phyloP scores from a whole-genome alignment of 2,797 vertebrate genomes.

The Cottoperca gobio region DNA sequence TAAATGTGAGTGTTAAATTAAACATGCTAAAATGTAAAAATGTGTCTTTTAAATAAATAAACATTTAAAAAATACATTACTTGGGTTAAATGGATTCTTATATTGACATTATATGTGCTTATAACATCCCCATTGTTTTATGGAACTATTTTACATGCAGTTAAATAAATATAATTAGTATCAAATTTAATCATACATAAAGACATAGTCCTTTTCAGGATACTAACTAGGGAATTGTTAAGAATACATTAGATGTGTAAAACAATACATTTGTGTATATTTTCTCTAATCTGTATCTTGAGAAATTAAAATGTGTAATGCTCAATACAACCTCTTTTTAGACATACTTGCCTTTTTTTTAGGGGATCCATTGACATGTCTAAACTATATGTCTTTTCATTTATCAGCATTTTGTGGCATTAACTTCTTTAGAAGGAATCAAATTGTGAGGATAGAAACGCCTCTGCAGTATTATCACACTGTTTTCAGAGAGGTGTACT shows the following conservation, averaged over 20 bases:
- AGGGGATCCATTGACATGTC: not conserved
- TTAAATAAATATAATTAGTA: not conserved
- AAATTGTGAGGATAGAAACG: not conserved
- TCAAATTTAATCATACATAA: not conserved
- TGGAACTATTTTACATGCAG: not conserved
- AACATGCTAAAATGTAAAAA: not conserved
- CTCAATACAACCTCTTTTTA: not conserved
- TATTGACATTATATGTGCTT: no score
- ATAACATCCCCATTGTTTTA: not conserved
- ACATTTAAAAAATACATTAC: not conserved
- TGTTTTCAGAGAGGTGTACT: constrained; percentile 56
- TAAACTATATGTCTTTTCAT: not conserved
- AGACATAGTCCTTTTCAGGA: not conserved
- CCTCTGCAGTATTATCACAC: not conserved
- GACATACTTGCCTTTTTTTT: not conserved
- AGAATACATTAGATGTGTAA: not conserved
- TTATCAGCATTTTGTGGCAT: not conserved
- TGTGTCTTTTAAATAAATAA: not conserved
- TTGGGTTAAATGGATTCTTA: not conserved
- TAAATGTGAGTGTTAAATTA: not conserved
- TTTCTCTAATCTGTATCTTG: not conserved
- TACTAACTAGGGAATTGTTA: not conserved
- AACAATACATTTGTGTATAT: not conserved
- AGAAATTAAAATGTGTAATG: not conserved
- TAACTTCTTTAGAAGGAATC: not conserved